These are phyloP conservation scores for Puntigrus tetrazona DNA, from an alignment of 2,113 vertebrate species.

Conservation along the genomic window DNA sequence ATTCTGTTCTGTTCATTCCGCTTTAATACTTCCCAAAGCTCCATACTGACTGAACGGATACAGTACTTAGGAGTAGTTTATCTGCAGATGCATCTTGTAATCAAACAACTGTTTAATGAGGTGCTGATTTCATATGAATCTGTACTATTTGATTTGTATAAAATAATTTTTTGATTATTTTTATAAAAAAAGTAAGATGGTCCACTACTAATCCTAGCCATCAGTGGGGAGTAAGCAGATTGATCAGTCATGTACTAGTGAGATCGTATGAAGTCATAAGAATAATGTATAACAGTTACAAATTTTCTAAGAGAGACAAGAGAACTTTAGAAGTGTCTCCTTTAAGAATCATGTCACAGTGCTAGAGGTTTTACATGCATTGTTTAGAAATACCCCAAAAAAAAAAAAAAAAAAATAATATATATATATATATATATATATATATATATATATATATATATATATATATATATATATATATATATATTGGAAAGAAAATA, in stretches of 20 bases:
- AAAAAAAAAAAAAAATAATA: no score
- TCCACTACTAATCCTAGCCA: not conserved
- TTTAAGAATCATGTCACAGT: no score
- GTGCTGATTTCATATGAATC: not conserved
- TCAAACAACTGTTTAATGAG: not conserved
- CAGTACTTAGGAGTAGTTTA: not conserved
- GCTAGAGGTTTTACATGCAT: no score
- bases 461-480: no score
- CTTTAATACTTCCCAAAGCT: not conserved
- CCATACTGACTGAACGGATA: not conserved
- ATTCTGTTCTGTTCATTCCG: not conserved
- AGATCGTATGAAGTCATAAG: not conserved
- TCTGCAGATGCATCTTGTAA: not conserved
- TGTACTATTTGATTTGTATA: not conserved
- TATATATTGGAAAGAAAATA: no score
- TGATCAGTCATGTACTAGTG: not conserved
- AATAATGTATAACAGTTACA: not conserved
- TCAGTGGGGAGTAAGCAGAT: not conserved
- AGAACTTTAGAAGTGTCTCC: no score
- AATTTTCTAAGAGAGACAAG: no score
- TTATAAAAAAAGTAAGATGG: not conserved
- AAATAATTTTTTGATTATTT: not conserved
- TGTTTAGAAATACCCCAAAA: no score
- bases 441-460: no score
- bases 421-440: no score